These are phyloP conservation scores for Lytechinus pictus DNA, from an alignment of 35 echinoderm and acorn worm genomes.

Conservation along the genomic window DNA sequence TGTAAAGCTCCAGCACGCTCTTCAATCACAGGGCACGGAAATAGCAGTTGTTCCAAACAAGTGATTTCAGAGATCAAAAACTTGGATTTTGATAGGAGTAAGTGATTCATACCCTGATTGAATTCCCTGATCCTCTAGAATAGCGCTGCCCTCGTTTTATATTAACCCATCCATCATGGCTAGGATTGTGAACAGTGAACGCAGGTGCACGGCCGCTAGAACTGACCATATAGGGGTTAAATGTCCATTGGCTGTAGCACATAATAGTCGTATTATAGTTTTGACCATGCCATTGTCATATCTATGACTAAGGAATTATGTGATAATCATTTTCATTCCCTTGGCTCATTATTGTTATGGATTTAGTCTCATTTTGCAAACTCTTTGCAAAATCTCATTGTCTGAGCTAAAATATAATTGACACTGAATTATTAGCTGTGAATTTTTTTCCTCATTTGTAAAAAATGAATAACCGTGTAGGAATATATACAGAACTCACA, in stretches of 20 bases:
- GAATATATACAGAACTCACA: too few relatives aligned
- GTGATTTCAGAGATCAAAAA: background rate
- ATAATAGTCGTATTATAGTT: background rate
- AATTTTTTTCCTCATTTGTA: too few relatives aligned
- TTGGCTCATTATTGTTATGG: background rate
- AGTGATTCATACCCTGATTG: background rate
- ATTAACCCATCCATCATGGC: background rate
- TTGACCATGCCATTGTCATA: background rate
- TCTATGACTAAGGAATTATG: background rate
- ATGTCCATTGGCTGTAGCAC: background rate
- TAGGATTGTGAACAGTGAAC: background rate
- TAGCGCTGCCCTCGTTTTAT: background rate
- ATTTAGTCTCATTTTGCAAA: background rate
- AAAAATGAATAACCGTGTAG: too few relatives aligned
- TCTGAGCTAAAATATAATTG: background rate
- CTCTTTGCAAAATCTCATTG: background rate
- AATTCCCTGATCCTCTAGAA: background rate
- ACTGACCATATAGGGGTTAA: background rate
- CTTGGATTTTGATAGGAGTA: background rate
- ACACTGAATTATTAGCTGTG: too few relatives aligned
- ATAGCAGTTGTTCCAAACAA: background rate
- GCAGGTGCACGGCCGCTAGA: background rate
- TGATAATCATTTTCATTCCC: background rate
- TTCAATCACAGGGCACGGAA: background rate
- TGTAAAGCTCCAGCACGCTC: background rate